These are phyloP conservation scores for Adrianichthys oophorus DNA, from an alignment of 2,797 vertebrate genomes.

Conservation along the genomic window DNA sequence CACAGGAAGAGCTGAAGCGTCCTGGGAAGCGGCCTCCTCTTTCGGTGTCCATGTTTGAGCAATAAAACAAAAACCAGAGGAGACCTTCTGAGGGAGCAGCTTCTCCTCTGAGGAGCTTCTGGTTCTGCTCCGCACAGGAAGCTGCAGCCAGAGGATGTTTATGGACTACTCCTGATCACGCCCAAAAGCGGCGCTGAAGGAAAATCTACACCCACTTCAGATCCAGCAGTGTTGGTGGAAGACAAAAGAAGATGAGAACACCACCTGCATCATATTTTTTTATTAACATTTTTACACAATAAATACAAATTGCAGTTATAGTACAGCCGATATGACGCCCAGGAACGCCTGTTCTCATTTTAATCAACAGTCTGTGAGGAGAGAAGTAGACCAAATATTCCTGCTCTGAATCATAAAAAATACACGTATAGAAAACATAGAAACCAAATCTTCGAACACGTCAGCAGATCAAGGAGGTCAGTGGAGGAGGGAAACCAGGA, in stretches of 20 bases:
- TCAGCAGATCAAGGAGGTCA: constrained; percentile 32
- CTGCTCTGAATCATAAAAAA: constrained; percentile 71
- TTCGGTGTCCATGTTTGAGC: neutral
- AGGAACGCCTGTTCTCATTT: constrained; percentile 84
- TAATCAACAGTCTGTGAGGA: constrained; percentile 77
- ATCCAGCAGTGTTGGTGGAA: neutral
- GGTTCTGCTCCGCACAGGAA: constrained; percentile 57
- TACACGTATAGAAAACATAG: constrained; percentile 77
- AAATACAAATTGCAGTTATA: constrained; percentile 99
- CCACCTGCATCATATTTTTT: constrained; percentile 75
- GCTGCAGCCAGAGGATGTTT: constrained; percentile 35
- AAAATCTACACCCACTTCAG: constrained; percentile 5
- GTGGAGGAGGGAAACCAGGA: constrained; percentile 35
- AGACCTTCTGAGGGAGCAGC: constrained; percentile 2
- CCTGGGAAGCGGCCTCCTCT: constrained; percentile 10
- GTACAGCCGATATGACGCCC: constrained; percentile 93
- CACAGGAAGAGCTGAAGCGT: constrained; percentile 48
- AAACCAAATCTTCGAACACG: constrained; percentile 64
- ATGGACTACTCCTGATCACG: constrained; percentile 42
- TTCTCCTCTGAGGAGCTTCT: constrained; percentile 13
- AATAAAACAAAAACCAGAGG: neutral
- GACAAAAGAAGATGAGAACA: neutral
- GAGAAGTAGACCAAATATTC: constrained; percentile 75
- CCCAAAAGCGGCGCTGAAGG: constrained; percentile 27
- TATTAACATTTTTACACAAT: constrained; percentile 99